Evolutionary conservation across 2,113 vertebrate genomes (phyloP), one percentile per base, ranked within the genome.

Genomic region (Sterrhoptilus dennistouni): DNA sequence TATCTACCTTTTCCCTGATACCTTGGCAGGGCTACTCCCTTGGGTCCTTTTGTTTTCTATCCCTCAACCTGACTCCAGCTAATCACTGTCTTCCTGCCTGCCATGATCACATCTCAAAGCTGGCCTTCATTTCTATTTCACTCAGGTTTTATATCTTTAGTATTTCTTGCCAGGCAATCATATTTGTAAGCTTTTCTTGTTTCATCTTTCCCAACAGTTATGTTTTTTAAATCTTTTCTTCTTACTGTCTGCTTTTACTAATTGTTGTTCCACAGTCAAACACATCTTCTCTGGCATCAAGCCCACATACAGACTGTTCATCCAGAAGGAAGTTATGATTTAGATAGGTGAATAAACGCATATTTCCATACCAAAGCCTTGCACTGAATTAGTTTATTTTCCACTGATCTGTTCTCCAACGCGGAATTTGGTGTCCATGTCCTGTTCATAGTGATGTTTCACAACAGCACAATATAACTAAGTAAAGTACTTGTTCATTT

Each of bases 281-380:
- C 44, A 36, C 19, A 53, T 24, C 24, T 45, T 69, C 44, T 85
- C 33, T 74, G 33, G 8, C 89, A 65, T 53, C 36, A 65, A 77
- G 16, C 16, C 42, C 50, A 29, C 17, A 24, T 28, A 50, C 5
- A 22, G 23, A 29, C 40, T 80, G 19, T 35, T 93, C 40, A 56
- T 38, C 35, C 29, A 49, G 74, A 68, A 90, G 24, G n/a, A 22
- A 44, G 4, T 15, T 60, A 38, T 56, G 14, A 22, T 61, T 89
- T 69, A 42, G 23, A 42, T 8, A n/a, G 9, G 16, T 72, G 57
- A 74, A 53, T 56, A 27, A 47, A 24, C 1, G 0, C 2, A 0
- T 68, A 35, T 74, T 71, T 71, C 57, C 5, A 2, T 61, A 49
- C 17, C 14, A 27, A 75, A 93, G 64, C 11, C 17, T 86, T 75